These are phyloP conservation scores for Urophycis tenuis DNA, from an alignment of 2,797 vertebrate species.

Conservation along the genomic window DNA sequence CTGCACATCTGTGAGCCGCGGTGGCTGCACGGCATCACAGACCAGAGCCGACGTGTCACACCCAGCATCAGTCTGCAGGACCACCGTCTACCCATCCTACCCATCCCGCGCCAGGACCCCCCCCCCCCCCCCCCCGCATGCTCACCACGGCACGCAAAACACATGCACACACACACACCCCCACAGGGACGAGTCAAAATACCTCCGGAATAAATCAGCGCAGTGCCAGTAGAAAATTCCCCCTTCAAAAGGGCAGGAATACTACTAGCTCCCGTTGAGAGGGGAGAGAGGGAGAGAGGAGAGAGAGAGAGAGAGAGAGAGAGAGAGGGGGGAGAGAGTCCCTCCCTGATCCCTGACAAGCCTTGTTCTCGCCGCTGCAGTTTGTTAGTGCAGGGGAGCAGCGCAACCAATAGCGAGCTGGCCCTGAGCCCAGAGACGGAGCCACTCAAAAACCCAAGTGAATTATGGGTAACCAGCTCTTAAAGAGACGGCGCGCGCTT, in stretches of 20 bases:
- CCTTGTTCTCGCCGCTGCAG: conserved; percentile 42
- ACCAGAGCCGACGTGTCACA: conserved; percentile 42
- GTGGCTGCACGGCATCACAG: conserved; percentile 42
- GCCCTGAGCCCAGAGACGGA: conserved; percentile 50
- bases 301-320: too few relatives aligned
- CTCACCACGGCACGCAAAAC: neutral
- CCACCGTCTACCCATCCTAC: too few relatives aligned
- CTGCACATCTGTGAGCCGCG: conserved; percentile 53
- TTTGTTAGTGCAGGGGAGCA: conserved; percentile 46
- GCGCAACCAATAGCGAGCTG: conserved; percentile 53
- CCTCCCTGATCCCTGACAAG: conserved; percentile 34
- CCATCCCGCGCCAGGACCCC: conserved; percentile 28
- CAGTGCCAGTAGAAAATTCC: conserved; percentile 20
- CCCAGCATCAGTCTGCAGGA: conserved; percentile 52
- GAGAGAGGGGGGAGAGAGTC: too few relatives aligned
- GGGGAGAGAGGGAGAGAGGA: too few relatives aligned
- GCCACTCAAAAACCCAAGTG: conserved; percentile 53
- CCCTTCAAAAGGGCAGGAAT: conserved; percentile 17
- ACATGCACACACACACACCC: conserved; percentile 8
- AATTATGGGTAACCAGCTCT: conserved; percentile 70
- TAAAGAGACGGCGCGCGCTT: conserved; percentile 61
- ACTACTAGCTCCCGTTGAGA: conserved; percentile 13
- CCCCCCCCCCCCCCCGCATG: too few relatives aligned
- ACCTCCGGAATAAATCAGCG: neutral
- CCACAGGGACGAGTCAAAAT: neutral